phyloP scores from a whole-genome alignment of 2,888 invertebrate species.

The Nasonia oneida region DNA sequence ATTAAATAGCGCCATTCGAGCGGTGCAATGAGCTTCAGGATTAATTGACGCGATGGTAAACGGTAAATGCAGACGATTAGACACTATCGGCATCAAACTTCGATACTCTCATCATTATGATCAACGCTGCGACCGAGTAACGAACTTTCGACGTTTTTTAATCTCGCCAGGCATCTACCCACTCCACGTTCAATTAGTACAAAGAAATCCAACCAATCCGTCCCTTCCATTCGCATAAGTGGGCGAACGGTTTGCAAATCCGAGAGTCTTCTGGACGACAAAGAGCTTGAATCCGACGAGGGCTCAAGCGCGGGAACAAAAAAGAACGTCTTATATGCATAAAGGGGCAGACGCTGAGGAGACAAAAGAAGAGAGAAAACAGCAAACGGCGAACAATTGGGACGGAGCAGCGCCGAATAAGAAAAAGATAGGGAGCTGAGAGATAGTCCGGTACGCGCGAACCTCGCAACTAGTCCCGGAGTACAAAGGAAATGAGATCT shows the following conservation, averaged over 20 bases:
- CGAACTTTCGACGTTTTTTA: background rate
- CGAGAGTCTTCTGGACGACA: background rate
- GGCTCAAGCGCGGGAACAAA: no score
- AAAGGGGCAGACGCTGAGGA: no score
- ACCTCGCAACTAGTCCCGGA: background rate
- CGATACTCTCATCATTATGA: background rate
- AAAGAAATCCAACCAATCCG: background rate
- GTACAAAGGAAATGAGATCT: constrained; percentile 59
- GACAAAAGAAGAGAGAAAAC: no score
- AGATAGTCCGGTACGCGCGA: background rate
- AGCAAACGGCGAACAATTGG: no score
- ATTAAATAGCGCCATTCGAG: background rate
- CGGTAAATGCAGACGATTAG: background rate
- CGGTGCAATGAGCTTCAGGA: background rate
- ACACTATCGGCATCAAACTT: background rate
- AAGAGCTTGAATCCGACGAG: background rate
- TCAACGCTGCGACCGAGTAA: background rate
- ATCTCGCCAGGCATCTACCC: background rate
- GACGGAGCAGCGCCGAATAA: no score
- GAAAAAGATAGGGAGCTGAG: no score
- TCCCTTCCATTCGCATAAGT: background rate
- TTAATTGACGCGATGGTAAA: background rate
- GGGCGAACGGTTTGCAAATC: background rate
- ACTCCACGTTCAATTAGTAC: background rate
- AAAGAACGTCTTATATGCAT: no score